phyloP scores from a whole-genome alignment of 2,888 invertebrate genomes.

The Hecatera dysodea region DNA sequence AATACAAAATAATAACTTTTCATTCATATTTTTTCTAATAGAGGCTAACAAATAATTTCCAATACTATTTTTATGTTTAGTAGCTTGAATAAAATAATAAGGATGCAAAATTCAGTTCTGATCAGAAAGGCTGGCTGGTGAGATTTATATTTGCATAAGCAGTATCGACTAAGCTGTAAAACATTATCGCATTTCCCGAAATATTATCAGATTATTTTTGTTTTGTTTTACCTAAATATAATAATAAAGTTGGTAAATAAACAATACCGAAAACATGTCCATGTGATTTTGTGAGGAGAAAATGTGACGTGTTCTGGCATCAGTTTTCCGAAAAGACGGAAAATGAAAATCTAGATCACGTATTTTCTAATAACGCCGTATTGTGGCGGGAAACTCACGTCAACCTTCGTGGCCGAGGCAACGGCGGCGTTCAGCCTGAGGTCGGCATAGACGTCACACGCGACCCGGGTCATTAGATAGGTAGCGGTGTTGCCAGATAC shows the following conservation, averaged over 20 bases:
- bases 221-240: slow-evolving; percentile 14
- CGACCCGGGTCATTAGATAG: slow-evolving; percentile 81
- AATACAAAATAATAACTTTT: no score
- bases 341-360: slow-evolving; percentile 21
- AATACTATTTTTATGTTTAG: neutral
- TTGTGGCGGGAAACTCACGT: slow-evolving; percentile 72
- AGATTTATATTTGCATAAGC: slow-evolving; percentile 3
- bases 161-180: slow-evolving; percentile 11
- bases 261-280: neutral
- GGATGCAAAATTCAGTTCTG: neutral
- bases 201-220: slow-evolving; percentile 27
- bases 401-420: slow-evolving; percentile 76
- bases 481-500: slow-evolving; percentile 65
- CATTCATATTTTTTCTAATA: no score
- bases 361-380: slow-evolving; percentile 49
- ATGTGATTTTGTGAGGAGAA: neutral
- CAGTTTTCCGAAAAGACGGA: neutral
- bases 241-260: slow-evolving; percentile 9
- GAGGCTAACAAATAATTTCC: no score
- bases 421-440: slow-evolving; percentile 70
- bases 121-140: slow-evolving; percentile 11
- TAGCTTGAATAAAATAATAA: neutral
- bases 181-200: slow-evolving; percentile 26
- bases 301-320: neutral
- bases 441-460: slow-evolving; percentile 82